Percentiles rank a stretch among this genome's conserved stretches.
Evolutionary conservation across 2,113 vertebrate species (phyloP).

Genomic region (Benthochromis sp.): DNA sequence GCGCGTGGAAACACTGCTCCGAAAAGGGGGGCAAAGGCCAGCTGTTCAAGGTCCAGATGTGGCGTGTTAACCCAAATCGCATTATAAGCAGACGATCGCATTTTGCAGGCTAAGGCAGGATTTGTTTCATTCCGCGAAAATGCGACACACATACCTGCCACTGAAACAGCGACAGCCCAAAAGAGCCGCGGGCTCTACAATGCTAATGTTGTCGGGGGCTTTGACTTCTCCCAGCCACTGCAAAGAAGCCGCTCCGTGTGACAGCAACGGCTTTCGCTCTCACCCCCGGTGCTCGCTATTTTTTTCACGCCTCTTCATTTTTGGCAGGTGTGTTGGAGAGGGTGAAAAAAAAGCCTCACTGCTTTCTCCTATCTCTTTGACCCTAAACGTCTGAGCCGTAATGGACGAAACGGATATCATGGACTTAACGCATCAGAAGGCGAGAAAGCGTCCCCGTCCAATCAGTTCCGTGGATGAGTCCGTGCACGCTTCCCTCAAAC

Average conservation of each 20-base stretch:
- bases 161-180: slow-evolving; percentile 65
- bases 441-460: slow-evolving; percentile 67
- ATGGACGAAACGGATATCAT: slow-evolving; percentile 73
- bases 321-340: not conserved
- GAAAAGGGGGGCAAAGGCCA: slow-evolving; percentile 44
- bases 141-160: slow-evolving; percentile 61
- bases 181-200: slow-evolving; percentile 61
- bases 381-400: not conserved
- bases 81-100: not conserved
- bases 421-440: slow-evolving; percentile 71
- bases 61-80: not conserved
- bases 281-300: slow-evolving; percentile 6
- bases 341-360: not conserved
- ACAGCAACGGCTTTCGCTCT: slow-evolving; percentile 52
- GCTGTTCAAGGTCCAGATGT: slow-evolving; percentile 37
- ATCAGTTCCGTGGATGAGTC: slow-evolving; percentile 65
- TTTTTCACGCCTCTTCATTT: not conserved
- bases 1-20: not conserved
- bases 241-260: slow-evolving; percentile 49
- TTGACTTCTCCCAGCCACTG: slow-evolving; percentile 73
- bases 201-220: slow-evolving; percentile 71
- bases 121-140: slow-evolving; percentile 45
- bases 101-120: not conserved
- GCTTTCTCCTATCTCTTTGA: not conserved
- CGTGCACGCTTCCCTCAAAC: slow-evolving; percentile 62